Percentiles rank a stretch among this genome's conserved stretches.
Evolutionary conservation across 2,797 vertebrate species (phyloP).

Genomic region (Poeciliopsis turneri): DNA sequence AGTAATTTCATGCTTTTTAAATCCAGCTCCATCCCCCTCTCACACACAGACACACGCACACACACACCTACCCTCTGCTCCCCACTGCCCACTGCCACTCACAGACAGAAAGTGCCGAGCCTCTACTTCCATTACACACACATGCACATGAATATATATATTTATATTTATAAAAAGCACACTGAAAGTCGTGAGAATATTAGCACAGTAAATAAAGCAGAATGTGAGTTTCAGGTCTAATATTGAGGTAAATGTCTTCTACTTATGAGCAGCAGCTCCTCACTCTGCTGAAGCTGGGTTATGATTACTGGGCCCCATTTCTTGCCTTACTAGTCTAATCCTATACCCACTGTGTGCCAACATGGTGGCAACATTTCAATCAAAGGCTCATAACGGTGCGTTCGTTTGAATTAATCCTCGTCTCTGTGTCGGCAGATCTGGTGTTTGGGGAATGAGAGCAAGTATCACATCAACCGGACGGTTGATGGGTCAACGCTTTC

Average conservation of each 20-base stretch:
- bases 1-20: conserved; percentile 83
- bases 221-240: conserved; percentile 34
- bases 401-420: conserved; percentile 25
- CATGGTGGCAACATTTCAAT: conserved; percentile 38
- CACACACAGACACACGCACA: too few species aligned
- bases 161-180: not conserved
- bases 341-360: conserved; percentile 1
- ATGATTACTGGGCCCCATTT: conserved; percentile 57
- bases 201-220: conserved; percentile 38
- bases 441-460: conserved; percentile 97
- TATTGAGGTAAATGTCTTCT: conserved; percentile 49
- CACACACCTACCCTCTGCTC: not conserved
- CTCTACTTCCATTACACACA: conserved; percentile 33
- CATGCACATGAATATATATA: conserved; percentile 8
- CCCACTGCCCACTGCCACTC: conserved; percentile 41
- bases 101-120: conserved; percentile 37
- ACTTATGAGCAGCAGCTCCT: conserved; percentile 50
- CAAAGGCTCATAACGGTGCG: conserved; percentile 19
- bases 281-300: conserved; percentile 64
- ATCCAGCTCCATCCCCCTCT: conserved; percentile 45
- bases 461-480: conserved; percentile 95
- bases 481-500: conserved; percentile 92
- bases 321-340: too few species aligned
- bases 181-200: conserved; percentile 18
- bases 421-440: conserved; percentile 84